phyloP scores from a whole-genome alignment of 64 coral and sea anemone species.

The Hydrozoanthus tunicans region DNA sequence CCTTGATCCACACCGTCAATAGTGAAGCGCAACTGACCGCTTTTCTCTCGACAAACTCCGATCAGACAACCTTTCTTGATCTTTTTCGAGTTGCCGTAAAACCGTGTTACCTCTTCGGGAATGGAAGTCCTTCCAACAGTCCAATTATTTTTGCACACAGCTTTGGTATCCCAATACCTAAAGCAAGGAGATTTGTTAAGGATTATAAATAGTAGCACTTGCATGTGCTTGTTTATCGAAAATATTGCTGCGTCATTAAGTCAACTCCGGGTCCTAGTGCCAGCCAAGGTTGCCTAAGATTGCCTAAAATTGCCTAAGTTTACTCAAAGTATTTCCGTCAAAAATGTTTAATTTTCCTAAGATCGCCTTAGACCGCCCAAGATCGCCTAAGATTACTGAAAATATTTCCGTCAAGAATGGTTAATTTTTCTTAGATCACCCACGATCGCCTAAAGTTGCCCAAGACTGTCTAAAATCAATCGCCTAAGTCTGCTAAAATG shows the following conservation, averaged over 20 bases:
- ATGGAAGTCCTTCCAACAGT: constrained; percentile 10
- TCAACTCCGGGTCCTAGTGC: not conserved
- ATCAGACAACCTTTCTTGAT: constrained; percentile 43
- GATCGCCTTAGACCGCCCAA: no score
- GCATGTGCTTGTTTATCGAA: not conserved
- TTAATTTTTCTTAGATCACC: no score
- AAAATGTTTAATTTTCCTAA: no score
- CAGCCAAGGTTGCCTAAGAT: no score
- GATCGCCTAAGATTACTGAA: no score
- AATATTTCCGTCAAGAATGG: no score
- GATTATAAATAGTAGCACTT: not conserved
- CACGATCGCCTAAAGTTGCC: no score
- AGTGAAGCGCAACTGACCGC: constrained; percentile 3
- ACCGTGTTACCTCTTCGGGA: constrained; percentile 20
- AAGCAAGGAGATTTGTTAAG: no score
- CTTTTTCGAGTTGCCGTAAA: constrained; percentile 32
- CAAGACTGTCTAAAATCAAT: no score
- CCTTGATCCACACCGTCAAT: not conserved
- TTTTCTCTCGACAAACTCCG: constrained; percentile 33
- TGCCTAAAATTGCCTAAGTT: no score
- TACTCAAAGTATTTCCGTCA: no score
- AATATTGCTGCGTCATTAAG: not conserved
- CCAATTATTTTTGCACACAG: constrained; percentile 10
- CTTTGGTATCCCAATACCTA: constrained; percentile 49
- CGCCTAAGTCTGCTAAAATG: no score